Conservation (phyloP, 2,797 vertebrate genomes). For the Spheniscus humboldti region DNA sequence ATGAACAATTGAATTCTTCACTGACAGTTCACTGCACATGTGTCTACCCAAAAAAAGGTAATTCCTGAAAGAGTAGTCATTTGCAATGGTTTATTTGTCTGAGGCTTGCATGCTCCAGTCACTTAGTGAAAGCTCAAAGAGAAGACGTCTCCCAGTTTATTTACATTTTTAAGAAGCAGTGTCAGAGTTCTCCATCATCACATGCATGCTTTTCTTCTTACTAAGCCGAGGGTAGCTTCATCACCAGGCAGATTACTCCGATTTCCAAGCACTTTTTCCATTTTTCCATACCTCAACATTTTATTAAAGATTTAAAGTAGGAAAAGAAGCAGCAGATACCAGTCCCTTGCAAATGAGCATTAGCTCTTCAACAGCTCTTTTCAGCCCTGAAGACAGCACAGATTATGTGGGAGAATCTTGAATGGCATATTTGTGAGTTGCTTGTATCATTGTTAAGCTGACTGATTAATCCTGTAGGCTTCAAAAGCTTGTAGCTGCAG, state of each 20-base stretch:
- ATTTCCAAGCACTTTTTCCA: not conserved
- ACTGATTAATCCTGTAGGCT: not conserved
- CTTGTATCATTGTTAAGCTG: not conserved
- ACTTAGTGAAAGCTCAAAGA: not conserved
- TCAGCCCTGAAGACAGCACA: not conserved
- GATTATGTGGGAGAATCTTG: not conserved
- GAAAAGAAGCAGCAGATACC: not conserved
- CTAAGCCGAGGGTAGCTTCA: not conserved
- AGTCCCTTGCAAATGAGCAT: not conserved
- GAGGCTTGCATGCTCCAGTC: not conserved
- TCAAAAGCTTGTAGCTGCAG: not conserved
- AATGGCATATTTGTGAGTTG: not conserved
- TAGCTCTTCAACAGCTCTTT: not conserved
- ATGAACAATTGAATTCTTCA: not conserved
- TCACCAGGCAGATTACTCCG: not conserved
- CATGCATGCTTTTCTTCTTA: not conserved
- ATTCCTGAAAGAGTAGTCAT: not conserved
- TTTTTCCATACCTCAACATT: not conserved
- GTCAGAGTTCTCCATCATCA: not conserved
- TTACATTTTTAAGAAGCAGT: not conserved
- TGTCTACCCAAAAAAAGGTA: not conserved
- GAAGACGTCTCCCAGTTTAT: not conserved
- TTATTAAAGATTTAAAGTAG: not conserved
- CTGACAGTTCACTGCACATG: not conserved
- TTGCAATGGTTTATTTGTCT: not conserved